A percentile compares a stretch with the other conserved stretches of the same genome.
These are phyloP conservation scores for Epizoanthus illoricatus DNA, from an alignment of 92 coral and sea anemone genomes.

Conservation along the genomic window DNA sequence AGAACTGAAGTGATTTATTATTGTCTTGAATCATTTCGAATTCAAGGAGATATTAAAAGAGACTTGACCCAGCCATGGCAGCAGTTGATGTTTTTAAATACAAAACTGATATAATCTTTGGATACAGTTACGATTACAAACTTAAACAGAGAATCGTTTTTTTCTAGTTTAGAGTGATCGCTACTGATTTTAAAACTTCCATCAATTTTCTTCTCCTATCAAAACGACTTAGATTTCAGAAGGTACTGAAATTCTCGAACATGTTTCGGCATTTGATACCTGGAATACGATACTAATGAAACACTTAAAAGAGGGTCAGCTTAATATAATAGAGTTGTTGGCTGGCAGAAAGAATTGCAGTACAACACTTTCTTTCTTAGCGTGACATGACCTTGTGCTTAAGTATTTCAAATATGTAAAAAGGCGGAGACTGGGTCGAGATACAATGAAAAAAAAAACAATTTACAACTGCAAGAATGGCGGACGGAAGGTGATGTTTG, in stretches of 20 bases:
- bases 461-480: background rate
- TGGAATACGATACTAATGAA: conserved; percentile 15
- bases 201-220: too few species aligned
- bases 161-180: too few species aligned
- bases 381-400: conserved; percentile 14
- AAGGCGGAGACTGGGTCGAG: conserved; percentile 38
- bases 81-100: too few species aligned
- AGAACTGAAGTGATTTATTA: too few species aligned
- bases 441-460: background rate
- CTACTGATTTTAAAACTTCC: too few species aligned
- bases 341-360: conserved; percentile 13
- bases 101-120: too few species aligned
- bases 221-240: too few species aligned
- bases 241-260: background rate
- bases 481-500: background rate
- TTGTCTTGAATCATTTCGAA: too few species aligned
- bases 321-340: conserved; percentile 2
- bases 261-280: background rate
- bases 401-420: conserved; percentile 16
- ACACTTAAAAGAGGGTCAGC: background rate
- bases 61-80: too few species aligned
- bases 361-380: background rate
- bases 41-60: too few species aligned
- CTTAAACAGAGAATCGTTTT: too few species aligned
- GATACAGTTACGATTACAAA: too few species aligned